Conservation (phyloP, 2,888 invertebrate genomes). For the Octonoba sinensis region DNA sequence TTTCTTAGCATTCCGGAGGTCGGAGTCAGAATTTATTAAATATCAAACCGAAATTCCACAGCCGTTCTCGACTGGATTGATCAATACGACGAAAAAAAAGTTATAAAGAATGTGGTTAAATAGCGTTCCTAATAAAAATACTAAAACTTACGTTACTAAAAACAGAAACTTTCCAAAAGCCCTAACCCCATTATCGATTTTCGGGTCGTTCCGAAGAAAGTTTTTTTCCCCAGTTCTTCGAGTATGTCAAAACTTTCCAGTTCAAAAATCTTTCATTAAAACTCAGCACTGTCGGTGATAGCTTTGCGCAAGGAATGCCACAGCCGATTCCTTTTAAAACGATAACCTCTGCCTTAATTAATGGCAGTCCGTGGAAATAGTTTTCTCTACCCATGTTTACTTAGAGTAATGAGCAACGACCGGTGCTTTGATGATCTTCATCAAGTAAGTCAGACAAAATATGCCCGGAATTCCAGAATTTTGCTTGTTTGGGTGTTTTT, state of each 20-base stretch:
- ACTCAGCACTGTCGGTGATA: neutral
- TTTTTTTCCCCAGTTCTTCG: too few relatives aligned
- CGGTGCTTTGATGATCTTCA: constrained; percentile 51
- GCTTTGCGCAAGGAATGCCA: constrained; percentile 5
- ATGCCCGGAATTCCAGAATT: constrained; percentile 44
- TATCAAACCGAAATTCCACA: too few relatives aligned
- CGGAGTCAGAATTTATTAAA: too few relatives aligned
- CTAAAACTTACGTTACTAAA: neutral
- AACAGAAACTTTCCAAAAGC: neutral
- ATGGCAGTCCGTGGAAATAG: constrained; percentile 43
- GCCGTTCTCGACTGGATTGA: too few relatives aligned
- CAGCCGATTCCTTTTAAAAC: constrained; percentile 35
- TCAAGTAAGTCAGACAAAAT: constrained; percentile 36
- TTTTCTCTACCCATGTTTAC: constrained; percentile 44
- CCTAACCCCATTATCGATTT: constrained; percentile 11
- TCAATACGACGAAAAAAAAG: too few relatives aligned
- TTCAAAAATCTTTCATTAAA: too few relatives aligned
- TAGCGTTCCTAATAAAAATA: too few relatives aligned
- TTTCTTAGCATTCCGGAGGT: too few relatives aligned
- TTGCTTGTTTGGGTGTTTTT: neutral
- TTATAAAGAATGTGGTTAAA: too few relatives aligned
- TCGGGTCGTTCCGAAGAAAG: constrained; percentile 8
- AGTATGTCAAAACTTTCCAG: too few relatives aligned
- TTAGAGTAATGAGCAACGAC: constrained; percentile 43
- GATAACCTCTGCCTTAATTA: constrained; percentile 51